Base-by-base conservation (phyloP, 1,140 invertebrate genomes). In the Euura saliciscinereae region DNA sequence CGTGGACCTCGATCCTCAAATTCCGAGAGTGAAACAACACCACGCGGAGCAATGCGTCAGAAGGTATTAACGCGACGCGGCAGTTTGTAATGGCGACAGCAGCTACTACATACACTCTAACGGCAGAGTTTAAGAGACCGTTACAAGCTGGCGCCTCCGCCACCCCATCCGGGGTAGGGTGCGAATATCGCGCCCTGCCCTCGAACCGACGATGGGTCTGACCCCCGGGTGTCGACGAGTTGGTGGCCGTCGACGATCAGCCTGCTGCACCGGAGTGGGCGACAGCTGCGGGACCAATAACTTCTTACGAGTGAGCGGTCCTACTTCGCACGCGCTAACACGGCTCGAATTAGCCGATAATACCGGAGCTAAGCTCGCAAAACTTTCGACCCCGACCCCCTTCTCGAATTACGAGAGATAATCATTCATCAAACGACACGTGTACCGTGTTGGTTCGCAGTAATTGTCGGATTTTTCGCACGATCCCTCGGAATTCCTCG, bases 251-350 rank as follows among this genome's bases (percentile, higher is more conserved):
- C 86, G 85, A 86, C 85, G 87, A 87, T 87, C 83, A 85, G 83
- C 83, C 83, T 76, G 80, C 79, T 76, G 75, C 66, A 74, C 73
- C 72, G 69, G 71, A 64, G 68, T 44, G 75, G 79, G 84, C 85
- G 84, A 88, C 86, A 87, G 86, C 86, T 88, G 86, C 74, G 78
- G 73, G 82, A 73, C 83, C 86, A 88, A 88, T 88, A 88, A 88
- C 86, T 86, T 84, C 68, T 44, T 67, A 11, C 42, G 43, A 43
- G 11, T 43, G n/a, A 5, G 68, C 11, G 8, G 8, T 59, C 51
- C 51, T n/a, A n/a, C 51, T n/a, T 59, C 51, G 51, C 51, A 59
- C 8, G 13, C 51, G 8, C 8, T 59, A 8, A n/a, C 51, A n/a
- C 10, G 51, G 8, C 13, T 59, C 13, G 13, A 59, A 59, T 59